Conservation (phyloP, 2,113 vertebrate species). For the Tachycineta bicolor region DNA sequence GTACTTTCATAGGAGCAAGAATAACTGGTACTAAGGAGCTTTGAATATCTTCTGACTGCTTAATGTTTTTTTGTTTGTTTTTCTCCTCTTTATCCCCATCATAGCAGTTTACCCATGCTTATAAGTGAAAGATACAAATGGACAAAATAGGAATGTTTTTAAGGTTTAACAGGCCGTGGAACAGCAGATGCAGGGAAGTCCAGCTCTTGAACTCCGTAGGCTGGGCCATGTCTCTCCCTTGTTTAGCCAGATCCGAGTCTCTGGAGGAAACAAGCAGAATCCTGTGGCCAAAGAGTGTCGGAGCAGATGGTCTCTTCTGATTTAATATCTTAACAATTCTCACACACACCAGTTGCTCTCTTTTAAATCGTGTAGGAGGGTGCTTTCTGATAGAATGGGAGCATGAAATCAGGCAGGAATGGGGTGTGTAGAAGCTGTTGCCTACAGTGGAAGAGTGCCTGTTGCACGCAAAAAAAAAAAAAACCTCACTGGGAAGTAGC, state of each 20-base stretch:
- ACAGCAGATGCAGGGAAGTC: background rate
- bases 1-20: background rate
- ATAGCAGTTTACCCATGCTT: background rate
- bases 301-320: slow-evolving; percentile 26
- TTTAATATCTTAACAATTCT: background rate
- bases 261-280: background rate
- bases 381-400: slow-evolving; percentile 50
- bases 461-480: background rate
- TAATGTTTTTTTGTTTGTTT: background rate
- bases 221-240: background rate
- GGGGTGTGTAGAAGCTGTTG: slow-evolving; percentile 1
- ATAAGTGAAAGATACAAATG: background rate
- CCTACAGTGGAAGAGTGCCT: background rate
- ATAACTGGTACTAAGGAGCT: background rate
- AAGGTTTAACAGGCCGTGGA: background rate
- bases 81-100: background rate
- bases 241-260: background rate
- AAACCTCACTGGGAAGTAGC: background rate
- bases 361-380: slow-evolving; percentile 35
- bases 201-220: background rate
- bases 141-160: background rate
- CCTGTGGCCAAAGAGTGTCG: background rate
- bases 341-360: slow-evolving; percentile 18
- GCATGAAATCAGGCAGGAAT: slow-evolving; percentile 63
- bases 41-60: background rate